phyloP scores from a whole-genome alignment of 1,140 invertebrate species.

The Cheumatopsyche charites region DNA sequence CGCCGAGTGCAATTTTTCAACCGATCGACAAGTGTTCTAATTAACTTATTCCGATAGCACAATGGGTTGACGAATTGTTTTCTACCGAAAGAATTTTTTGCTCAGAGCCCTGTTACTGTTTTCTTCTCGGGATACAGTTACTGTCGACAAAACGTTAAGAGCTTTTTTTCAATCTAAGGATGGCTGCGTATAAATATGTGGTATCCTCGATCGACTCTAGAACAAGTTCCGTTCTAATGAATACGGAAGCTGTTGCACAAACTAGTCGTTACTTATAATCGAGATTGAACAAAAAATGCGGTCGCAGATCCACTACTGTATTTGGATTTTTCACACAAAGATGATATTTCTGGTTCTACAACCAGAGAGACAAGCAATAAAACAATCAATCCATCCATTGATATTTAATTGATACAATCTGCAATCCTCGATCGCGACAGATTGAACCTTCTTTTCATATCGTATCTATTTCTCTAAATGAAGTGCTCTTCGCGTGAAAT shows the following conservation, averaged over 20 bases:
- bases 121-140: no score
- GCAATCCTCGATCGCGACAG: no score
- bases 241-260: constrained; percentile 7
- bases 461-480: no score
- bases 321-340: not conserved
- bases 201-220: not conserved
- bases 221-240: constrained; percentile 22
- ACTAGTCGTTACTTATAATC: constrained; percentile 6
- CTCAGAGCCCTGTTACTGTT: no score
- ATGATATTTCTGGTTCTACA: not conserved
- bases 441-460: no score
- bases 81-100: not conserved
- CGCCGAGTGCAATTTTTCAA: constrained; percentile 9
- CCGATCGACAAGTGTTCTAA: constrained; percentile 9
- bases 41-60: constrained; percentile 5
- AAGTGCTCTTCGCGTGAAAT: no score
- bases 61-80: constrained; percentile 18
- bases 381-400: no score
- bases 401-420: no score
- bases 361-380: no score
- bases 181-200: no score
- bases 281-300: not conserved
- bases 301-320: not conserved
- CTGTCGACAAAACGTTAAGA: no score
- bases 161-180: no score